phyloP scores from a whole-genome alignment of 2,888 invertebrate genomes.

The Escarpia spicata region DNA sequence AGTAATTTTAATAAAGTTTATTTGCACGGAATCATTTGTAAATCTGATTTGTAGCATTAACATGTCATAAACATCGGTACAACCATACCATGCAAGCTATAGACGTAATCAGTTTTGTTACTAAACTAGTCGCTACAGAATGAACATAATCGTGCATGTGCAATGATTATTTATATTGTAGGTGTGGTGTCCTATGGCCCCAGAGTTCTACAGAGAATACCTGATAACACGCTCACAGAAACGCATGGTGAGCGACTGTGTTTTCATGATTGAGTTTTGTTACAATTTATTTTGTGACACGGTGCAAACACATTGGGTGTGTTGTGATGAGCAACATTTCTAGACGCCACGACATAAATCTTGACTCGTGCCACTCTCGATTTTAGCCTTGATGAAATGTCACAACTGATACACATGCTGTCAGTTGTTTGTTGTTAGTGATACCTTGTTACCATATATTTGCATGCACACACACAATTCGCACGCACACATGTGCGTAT shows the following conservation, averaged over 20 bases:
- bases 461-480: not conserved
- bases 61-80: no score
- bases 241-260: constrained; percentile 73
- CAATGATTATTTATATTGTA: constrained; percentile 38
- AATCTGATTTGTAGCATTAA: no score
- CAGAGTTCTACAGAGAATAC: constrained; percentile 98
- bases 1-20: no score
- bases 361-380: no score
- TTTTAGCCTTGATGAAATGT: not conserved
- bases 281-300: no score
- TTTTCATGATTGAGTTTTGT: not conserved
- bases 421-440: no score
- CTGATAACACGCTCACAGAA: constrained; percentile 89
- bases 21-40: no score
- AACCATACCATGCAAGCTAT: no score
- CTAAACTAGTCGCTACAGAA: not conserved
- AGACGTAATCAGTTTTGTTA: not conserved
- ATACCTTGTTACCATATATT: not conserved
- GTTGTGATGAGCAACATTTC: not conserved
- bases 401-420: no score
- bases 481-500: not conserved
- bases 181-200: constrained; percentile 98
- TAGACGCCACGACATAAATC: no score
- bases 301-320: not conserved
- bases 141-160: not conserved